Base-by-base conservation (phyloP, 2,888 invertebrate genomes). In the Gryllus longicercus region DNA sequence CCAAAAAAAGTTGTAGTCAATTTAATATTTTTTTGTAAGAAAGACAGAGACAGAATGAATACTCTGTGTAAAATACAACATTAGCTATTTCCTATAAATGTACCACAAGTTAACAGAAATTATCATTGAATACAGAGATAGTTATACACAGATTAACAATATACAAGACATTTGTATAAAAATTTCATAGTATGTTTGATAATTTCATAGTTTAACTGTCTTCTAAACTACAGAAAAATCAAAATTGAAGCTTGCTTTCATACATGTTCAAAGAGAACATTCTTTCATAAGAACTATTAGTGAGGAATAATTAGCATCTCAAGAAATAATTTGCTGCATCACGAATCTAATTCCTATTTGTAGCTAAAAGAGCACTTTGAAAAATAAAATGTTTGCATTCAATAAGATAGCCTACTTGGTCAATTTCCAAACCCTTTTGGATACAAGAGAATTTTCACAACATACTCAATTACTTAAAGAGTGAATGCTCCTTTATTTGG, bases 401-500 rank as follows among this genome's bases (percentile, higher is more conserved):
- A 63, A 38, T 38, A 38, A 38, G 38, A 63, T 16, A 12, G 16
- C 63, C 1, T 63, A 63, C 38, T 63, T 63, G 63, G 63, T 63
- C 63, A 63, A 16, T 14, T 63, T 63, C n/a, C 63, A 14, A 63
- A 63, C 12, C 1, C 63, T 63, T 5, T 63, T 63, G 38, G 8
- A 77, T 50, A 50, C 77, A 50, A 50, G 50, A 77, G 77, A 77
- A 77, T 50, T 25, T 21, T 50, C 77, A 77, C 49, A 77, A 77
- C 77, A 77, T 77, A 50, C 50, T 50, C 77, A 50, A 77, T 50
- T 50, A 50, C 49, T 25, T 50, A 50, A 63, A 63, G 80, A 80
- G 78, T 23, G 77, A 80, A 80, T 81, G 81, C 78, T 76, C 79
- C 79, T 87, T 87, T 87, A 87, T 87, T 87, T 87, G 87, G 87